A percentile compares a stretch with the other conserved stretches of the same genome.
Evolutionary conservation across 1,140 invertebrate genomes (phyloP).

Genomic region (Aporrectodea caliginosa): DNA sequence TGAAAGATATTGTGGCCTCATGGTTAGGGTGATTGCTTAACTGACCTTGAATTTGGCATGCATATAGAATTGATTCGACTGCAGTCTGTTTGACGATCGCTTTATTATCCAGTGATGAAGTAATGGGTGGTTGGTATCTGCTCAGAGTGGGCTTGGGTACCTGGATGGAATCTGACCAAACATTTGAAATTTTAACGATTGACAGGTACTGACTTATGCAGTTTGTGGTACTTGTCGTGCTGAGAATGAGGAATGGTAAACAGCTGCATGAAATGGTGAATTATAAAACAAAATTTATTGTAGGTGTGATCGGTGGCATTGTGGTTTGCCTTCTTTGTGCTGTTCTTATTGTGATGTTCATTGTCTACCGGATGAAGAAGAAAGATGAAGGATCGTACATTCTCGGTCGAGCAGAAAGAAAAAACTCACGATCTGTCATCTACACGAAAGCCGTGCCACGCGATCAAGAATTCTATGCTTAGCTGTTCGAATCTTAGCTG

Average conservation of each 20-base stretch:
- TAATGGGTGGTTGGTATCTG: neutral
- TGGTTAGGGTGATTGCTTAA: no score
- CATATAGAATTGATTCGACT: no score
- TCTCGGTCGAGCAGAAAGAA: constrained; percentile 59
- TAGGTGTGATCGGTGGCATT: constrained; percentile 95
- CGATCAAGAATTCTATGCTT: constrained; percentile 2
- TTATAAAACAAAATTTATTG: neutral
- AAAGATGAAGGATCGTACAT: constrained; percentile 99
- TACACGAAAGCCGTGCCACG: neutral
- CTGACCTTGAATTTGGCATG: no score
- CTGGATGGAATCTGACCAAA: neutral
- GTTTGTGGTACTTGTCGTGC: no score
- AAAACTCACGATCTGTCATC: neutral
- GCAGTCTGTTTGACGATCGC: no score
- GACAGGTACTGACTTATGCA: no score
- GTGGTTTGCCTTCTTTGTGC: constrained; percentile 96
- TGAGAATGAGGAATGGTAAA: no score
- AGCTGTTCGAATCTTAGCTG: neutral
- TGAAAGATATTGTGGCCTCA: no score
- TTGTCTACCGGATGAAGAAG: constrained; percentile 97
- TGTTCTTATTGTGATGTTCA: constrained; percentile 98
- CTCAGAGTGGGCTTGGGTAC: neutral
- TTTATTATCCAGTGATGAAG: neutral
- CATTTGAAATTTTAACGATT: no score
- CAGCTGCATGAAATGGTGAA: no score